A percentile compares a stretch with the other conserved stretches of the same genome.
Conservation (phyloP, 1,140 invertebrate species). For the Drosophila lacertosa region DNA sequence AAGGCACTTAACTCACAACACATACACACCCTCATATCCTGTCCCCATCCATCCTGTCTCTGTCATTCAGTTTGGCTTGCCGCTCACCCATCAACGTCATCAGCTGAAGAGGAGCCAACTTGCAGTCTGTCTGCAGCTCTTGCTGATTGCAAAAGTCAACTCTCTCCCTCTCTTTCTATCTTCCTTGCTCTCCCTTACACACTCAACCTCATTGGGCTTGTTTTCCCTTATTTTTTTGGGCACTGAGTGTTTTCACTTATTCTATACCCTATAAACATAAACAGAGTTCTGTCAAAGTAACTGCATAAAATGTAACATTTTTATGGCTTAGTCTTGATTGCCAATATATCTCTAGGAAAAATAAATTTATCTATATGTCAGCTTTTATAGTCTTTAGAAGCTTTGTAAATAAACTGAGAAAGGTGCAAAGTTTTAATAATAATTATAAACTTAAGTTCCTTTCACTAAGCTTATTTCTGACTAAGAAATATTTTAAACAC, state of each 20-base stretch:
- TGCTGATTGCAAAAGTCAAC: conserved; percentile 79
- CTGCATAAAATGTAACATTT: conserved; percentile 10
- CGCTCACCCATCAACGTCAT: conserved; percentile 59
- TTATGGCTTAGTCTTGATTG: conserved; percentile 11
- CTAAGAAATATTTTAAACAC: too few relatives aligned
- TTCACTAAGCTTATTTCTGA: too few relatives aligned
- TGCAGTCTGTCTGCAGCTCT: conserved; percentile 50
- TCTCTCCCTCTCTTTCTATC: conserved; percentile 14
- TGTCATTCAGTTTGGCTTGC: conserved; percentile 53
- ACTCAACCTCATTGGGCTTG: neutral
- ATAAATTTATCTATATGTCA: too few relatives aligned
- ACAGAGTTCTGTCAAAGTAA: too few relatives aligned
- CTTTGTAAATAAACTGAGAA: too few relatives aligned
- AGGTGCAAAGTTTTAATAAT: too few relatives aligned
- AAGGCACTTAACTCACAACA: conserved; percentile 66
- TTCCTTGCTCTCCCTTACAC: conserved; percentile 5
- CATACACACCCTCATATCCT: neutral
- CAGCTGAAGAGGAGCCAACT: conserved; percentile 24
- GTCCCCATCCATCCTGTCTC: conserved; percentile 5
- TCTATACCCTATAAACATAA: conserved; percentile 7
- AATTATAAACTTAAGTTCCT: too few relatives aligned
- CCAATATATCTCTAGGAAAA: too few relatives aligned
- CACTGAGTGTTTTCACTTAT: conserved; percentile 15
- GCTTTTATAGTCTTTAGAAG: too few relatives aligned
- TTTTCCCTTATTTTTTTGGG: conserved; percentile 1